These are phyloP conservation scores for Drosophila atripex DNA, from an alignment of 2,888 invertebrate species.

Conservation along the genomic window DNA sequence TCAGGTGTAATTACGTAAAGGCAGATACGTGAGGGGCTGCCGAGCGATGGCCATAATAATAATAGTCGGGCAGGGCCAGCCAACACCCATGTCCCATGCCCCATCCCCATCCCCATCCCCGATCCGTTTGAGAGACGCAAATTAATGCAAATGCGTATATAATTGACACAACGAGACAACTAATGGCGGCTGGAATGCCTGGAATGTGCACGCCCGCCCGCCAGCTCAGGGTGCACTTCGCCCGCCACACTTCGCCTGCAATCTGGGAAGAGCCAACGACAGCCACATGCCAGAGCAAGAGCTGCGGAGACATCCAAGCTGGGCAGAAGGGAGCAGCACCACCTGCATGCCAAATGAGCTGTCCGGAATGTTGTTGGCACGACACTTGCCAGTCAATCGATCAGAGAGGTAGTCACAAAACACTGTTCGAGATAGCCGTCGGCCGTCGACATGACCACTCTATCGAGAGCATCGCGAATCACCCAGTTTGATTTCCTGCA, in stretches of 20 bases:
- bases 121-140: constrained; percentile 24
- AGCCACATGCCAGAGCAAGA: constrained; percentile 8
- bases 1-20: constrained; percentile 19
- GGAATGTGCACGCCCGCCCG: constrained; percentile 47
- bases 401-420: constrained; percentile 1
- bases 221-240: constrained; percentile 2
- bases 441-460: constrained; percentile 1
- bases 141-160: constrained; percentile 60
- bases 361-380: constrained; percentile 35
- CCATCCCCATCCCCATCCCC: neutral
- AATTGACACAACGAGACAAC: constrained; percentile 50
- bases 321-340: constrained; percentile 4
- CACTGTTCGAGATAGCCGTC: neutral
- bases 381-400: constrained; percentile 8
- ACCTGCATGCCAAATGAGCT: constrained; percentile 41
- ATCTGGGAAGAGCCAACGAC: constrained; percentile 8
- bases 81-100: neutral
- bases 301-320: neutral
- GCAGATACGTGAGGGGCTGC: constrained; percentile 7
- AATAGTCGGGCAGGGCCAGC: constrained; percentile 7
- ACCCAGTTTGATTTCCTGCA: constrained; percentile 1
- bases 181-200: constrained; percentile 42
- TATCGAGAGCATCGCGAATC: neutral
- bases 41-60: neutral
- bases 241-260: too few relatives aligned